Evolutionary conservation across 2,888 invertebrate genomes (phyloP).

Genomic region (Tachina fera): DNA sequence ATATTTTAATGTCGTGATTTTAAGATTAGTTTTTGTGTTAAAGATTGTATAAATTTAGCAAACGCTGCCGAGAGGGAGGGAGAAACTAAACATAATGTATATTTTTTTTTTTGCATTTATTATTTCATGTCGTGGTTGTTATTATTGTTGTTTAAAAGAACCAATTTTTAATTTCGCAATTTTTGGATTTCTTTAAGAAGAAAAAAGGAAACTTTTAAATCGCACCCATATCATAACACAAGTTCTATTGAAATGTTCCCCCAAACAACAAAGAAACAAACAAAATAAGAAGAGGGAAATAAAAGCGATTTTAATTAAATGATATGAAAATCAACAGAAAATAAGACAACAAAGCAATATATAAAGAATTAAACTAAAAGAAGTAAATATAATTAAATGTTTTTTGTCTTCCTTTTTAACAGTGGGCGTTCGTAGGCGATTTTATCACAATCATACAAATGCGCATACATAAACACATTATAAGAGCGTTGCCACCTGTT

Average conservation of each 20-base stretch:
- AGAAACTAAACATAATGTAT: neutral
- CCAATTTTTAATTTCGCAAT: conserved; percentile 24
- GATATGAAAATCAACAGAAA: conserved; percentile 73
- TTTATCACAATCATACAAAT: conserved; percentile 33
- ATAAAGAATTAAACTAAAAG: conserved; percentile 36
- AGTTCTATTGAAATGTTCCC: conserved; percentile 42
- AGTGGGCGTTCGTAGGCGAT: conserved; percentile 70
- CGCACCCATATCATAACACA: conserved; percentile 53
- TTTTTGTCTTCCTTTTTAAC: conserved; percentile 47
- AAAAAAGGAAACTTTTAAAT: conserved; percentile 19
- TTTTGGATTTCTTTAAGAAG: conserved; percentile 11
- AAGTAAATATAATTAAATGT: conserved; percentile 70
- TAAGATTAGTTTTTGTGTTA: conserved; percentile 63
- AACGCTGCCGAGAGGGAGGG: neutral
- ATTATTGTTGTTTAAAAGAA: neutral
- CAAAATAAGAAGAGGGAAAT: conserved; percentile 57
- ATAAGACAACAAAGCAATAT: conserved; percentile 35
- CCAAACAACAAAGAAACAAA: conserved; percentile 30
- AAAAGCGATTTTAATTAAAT: conserved; percentile 75
- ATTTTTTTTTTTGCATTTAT: conserved; percentile 26
- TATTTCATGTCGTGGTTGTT: conserved; percentile 17
- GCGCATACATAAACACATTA: neutral
- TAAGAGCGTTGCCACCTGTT: neutral
- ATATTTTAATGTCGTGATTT: conserved; percentile 68
- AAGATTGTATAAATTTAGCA: conserved; percentile 47